Evolutionary conservation across 2,797 vertebrate species (phyloP).

Genomic region (Sus cebifrons): DNA sequence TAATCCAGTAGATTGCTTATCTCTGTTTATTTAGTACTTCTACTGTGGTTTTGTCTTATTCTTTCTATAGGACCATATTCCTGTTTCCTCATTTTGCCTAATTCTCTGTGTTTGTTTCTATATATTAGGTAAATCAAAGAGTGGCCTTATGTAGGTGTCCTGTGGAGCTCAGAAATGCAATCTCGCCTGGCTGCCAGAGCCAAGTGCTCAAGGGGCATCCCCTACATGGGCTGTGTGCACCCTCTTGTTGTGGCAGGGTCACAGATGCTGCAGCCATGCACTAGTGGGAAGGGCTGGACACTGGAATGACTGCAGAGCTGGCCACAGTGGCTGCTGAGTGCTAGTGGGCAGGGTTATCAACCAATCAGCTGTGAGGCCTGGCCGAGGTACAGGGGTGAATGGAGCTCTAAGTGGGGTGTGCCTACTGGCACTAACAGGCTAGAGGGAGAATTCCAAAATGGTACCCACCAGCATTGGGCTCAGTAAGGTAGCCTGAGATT

Average conservation of each 20-base stretch:
- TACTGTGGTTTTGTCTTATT: not conserved
- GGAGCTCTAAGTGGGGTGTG: not conserved
- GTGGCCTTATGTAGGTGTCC: not conserved
- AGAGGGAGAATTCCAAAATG: not conserved
- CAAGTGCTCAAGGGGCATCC: not conserved
- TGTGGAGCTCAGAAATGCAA: not conserved
- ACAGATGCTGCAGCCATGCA: not conserved
- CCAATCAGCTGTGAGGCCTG: not conserved
- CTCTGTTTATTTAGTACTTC: not conserved
- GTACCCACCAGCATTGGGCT: not conserved
- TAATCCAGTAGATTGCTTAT: not conserved
- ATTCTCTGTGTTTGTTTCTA: not conserved
- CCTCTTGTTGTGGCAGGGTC: not conserved
- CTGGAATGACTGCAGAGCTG: not conserved
- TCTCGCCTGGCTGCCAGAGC: not conserved
- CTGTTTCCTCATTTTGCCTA: not conserved
- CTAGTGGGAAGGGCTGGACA: not conserved
- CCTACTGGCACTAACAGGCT: not conserved
- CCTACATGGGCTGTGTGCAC: accelerated
- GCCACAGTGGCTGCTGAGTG: not conserved
- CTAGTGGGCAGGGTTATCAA: not conserved
- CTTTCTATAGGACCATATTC: not conserved
- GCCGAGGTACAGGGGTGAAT: not conserved
- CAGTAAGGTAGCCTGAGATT: not conserved
- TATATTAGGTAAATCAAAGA: not conserved